phyloP scores from a whole-genome alignment of 2,797 vertebrate species.

The Alouatta caraya region DNA sequence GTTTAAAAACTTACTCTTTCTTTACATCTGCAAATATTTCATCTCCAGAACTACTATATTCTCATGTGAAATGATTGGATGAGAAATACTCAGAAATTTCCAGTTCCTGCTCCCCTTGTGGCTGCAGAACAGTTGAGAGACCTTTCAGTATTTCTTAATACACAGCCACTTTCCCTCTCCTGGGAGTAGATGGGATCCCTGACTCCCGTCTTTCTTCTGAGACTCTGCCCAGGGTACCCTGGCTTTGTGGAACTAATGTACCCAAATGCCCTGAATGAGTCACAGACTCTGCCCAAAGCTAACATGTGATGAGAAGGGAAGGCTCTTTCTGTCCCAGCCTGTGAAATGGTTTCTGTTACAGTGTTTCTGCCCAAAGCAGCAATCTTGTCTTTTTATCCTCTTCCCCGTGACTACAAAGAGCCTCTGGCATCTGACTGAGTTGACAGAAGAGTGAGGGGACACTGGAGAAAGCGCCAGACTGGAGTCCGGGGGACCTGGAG shows the following conservation, averaged over 20 bases:
- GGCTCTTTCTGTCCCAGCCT: background rate
- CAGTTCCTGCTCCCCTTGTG: background rate
- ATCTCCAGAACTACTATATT: background rate
- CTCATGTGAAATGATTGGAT: background rate
- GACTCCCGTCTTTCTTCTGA: background rate
- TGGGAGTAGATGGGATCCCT: background rate
- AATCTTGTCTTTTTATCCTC: slow-evolving; percentile 39
- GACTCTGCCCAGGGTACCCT: background rate
- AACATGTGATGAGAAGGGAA: background rate
- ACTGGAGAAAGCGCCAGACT: background rate
- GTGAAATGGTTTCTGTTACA: slow-evolving; percentile 53
- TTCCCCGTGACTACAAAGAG: background rate
- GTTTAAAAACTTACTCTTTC: background rate
- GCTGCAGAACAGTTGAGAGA: background rate
- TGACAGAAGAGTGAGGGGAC: background rate
- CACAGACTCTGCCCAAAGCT: slow-evolving; percentile 9
- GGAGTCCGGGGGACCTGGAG: background rate
- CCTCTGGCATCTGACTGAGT: background rate
- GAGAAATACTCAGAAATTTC: background rate
- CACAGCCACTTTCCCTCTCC: background rate
- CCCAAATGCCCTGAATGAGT: slow-evolving; percentile 49
- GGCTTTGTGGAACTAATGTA: slow-evolving; percentile 4
- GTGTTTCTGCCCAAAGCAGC: slow-evolving; percentile 42
- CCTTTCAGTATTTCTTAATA: background rate
- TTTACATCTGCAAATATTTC: background rate